These are phyloP conservation scores for Idaea aversata DNA, from an alignment of 2,888 invertebrate species.

Conservation along the genomic window DNA sequence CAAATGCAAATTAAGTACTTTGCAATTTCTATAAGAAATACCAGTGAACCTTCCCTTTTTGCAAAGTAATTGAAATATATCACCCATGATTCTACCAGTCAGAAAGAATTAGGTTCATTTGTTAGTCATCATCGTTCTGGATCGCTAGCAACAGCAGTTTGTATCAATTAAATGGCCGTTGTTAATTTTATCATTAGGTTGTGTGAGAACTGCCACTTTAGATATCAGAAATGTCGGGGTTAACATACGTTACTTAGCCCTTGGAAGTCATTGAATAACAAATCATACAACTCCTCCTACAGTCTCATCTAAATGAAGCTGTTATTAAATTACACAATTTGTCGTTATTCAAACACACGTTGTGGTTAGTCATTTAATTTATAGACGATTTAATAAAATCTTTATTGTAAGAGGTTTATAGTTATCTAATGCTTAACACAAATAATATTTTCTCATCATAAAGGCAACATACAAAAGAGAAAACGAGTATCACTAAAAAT, in stretches of 20 bases:
- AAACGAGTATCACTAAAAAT: too few relatives aligned
- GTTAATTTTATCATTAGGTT: slow-evolving; percentile 61
- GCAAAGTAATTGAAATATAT: slow-evolving; percentile 5
- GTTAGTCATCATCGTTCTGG: slow-evolving; percentile 28
- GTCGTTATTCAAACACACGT: neutral
- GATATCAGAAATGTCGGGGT: slow-evolving; percentile 40
- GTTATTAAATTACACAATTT: neutral
- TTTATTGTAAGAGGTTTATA: too few relatives aligned
- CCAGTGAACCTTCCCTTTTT: too few relatives aligned
- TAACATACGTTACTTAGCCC: slow-evolving; percentile 35
- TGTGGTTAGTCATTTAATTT: neutral
- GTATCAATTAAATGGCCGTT: slow-evolving; percentile 71
- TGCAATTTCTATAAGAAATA: too few relatives aligned
- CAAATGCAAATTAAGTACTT: too few relatives aligned
- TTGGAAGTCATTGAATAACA: slow-evolving; percentile 22
- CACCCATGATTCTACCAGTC: slow-evolving; percentile 24
- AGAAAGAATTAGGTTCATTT: slow-evolving; percentile 21
- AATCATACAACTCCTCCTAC: neutral
- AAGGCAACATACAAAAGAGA: too few relatives aligned
- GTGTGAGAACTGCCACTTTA: slow-evolving; percentile 57
- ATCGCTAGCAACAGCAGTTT: slow-evolving; percentile 44
- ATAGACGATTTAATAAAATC: too few relatives aligned
- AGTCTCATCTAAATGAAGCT: neutral
- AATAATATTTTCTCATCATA: too few relatives aligned
- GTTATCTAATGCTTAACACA: too few relatives aligned